These are phyloP conservation scores for Echinometra lucunter DNA, from an alignment of 53 echinoderm and acorn worm species.

Conservation along the genomic window DNA sequence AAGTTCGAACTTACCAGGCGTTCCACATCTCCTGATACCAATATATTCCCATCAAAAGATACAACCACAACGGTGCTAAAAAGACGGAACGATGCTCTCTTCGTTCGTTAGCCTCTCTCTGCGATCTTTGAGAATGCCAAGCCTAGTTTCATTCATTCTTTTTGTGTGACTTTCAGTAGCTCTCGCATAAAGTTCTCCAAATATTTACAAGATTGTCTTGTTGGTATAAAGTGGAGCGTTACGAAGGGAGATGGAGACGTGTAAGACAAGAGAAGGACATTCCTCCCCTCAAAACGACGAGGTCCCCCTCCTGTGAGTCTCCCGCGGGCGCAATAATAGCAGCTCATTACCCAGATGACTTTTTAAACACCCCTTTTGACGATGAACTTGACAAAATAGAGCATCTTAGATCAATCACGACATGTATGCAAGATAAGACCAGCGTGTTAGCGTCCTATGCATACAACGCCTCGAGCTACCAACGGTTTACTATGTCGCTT, in stretches of 20 bases:
- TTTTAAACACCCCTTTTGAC: conserved; percentile 56
- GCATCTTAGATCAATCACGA: conserved; percentile 24
- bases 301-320: not conserved
- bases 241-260: not conserved
- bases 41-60: not conserved
- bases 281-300: conserved; percentile 13
- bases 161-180: not conserved
- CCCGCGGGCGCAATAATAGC: conserved; percentile 61
- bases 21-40: conserved; percentile 13
- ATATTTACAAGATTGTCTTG: conserved; percentile 8
- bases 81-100: not conserved
- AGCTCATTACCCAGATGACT: conserved; percentile 55
- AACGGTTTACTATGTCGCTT: conserved; percentile 47
- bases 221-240: not conserved
- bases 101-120: conserved; percentile 1
- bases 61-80: not conserved
- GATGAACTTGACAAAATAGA: conserved; percentile 56
- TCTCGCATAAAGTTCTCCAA: not conserved
- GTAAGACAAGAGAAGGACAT: conserved; percentile 15
- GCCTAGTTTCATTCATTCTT: not conserved
- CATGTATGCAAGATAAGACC: conserved; percentile 41
- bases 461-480: conserved; percentile 42
- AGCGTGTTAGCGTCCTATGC: conserved; percentile 45
- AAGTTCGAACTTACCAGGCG: not conserved
- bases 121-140: not conserved